Base-by-base conservation (phyloP, 2,113 vertebrate species). In the Polypterus bichir region DNA sequence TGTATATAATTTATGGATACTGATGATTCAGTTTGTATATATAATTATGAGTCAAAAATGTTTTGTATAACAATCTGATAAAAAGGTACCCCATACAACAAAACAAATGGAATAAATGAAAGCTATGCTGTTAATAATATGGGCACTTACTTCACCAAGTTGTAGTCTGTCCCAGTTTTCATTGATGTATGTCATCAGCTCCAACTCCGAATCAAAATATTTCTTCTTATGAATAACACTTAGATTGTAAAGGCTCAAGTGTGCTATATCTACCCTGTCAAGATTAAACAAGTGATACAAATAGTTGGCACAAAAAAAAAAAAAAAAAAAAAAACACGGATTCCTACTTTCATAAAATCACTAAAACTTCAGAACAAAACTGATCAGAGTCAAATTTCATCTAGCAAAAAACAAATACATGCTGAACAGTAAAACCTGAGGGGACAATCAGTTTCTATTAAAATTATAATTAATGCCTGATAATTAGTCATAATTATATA, bases 221-320 rank as follows among this genome's bases (percentile, higher is more conserved):
- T 96, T 98, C 84, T 97, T 98, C 83, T 97, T 98, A 81, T 97
- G 92, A 84, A 97, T 93, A 78, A 97, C 91, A 83, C 92, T 97
- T 83, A 97, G 79, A 81, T 98, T 97, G 81, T 97, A 98, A 81
- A 98, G 88, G 81, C 94, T 94, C 78, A 98, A 79, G 79, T 98
- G 95, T 83, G 92, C 86, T 77, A 97, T 89, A 76, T 98, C 92
- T 83, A 90, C 92, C 95, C 95, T 98, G 75, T 71, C 78, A 76
- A 11, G 46, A 65, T 7, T 51, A 59, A 11, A 59, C 45, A 49
- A 48, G 54, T n/a, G n/a, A n/a, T n/a, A n/a, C n/a, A n/a, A n/a
- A n/a, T n/a, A n/a, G n/a, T n/a, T n/a, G n/a, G n/a, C n/a, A n/a
- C n/a, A n/a, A n/a, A n/a, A n/a, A n/a, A n/a, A n/a, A n/a, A n/a